Percentiles rank a stretch among this genome's conserved stretches.
These are phyloP conservation scores for Porites australiensis DNA, from an alignment of 64 coral and sea anemone genomes.

Conservation along the genomic window DNA sequence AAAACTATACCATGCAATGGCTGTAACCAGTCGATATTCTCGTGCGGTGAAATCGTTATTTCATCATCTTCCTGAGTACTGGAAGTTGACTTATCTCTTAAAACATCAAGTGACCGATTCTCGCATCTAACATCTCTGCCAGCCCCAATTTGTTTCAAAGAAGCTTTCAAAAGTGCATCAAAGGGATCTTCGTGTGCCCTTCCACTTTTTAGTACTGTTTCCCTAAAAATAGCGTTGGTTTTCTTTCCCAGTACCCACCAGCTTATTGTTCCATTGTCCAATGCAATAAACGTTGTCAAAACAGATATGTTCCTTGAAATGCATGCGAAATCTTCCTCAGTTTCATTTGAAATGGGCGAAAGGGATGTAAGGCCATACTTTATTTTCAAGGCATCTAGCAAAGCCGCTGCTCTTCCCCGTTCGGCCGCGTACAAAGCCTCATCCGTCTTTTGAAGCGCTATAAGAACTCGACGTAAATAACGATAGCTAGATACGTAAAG, in stretches of 20 bases:
- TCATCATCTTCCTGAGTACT: not conserved
- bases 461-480: not conserved
- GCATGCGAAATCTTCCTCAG: not conserved
- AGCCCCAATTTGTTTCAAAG: not conserved
- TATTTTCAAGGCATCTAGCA: not conserved
- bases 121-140: not conserved
- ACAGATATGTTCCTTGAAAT: not conserved
- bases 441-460: not conserved
- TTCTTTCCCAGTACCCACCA: not conserved
- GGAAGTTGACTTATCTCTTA: not conserved
- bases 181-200: not conserved
- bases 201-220: too few species aligned
- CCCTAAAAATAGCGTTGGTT: not conserved
- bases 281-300: not conserved
- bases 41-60: not conserved
- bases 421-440: slow-evolving; percentile 52
- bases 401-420: not conserved
- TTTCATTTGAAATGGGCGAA: not conserved
- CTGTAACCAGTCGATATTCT: not conserved
- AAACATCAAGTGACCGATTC: not conserved
- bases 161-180: not conserved
- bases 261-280: not conserved
- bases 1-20: not conserved
- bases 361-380: not conserved
- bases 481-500: not conserved